phyloP scores from a whole-genome alignment of 30 jellyfish, hydroid and myxozoan genomes.

The Nemopilema nomurai region DNA sequence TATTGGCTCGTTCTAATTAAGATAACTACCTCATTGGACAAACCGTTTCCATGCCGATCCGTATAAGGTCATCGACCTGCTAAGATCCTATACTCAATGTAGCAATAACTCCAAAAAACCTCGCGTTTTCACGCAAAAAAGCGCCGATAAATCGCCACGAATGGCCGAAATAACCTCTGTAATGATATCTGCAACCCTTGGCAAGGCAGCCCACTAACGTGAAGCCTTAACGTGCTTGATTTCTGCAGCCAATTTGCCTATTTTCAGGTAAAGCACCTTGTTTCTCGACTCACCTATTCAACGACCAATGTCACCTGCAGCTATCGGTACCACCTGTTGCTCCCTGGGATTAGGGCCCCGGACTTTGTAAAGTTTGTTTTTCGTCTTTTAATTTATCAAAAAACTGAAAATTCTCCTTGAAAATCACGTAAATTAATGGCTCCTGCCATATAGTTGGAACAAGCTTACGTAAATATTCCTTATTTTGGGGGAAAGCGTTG shows the following conservation, averaged over 20 bases:
- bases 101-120: slow-evolving; percentile 6
- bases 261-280: not conserved
- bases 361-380: not conserved
- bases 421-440: not conserved
- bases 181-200: not conserved
- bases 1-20: slow-evolving; percentile 59
- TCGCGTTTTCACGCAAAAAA: not conserved
- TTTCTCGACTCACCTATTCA: slow-evolving; percentile 27
- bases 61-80: slow-evolving; percentile 82
- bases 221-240: not conserved
- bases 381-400: not conserved
- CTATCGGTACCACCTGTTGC: slow-evolving; percentile 37
- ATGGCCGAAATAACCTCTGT: not conserved
- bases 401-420: not conserved
- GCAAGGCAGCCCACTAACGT: not conserved
- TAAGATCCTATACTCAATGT: slow-evolving; percentile 33
- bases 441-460: not conserved
- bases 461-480: too few relatives aligned
- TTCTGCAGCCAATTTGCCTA: not conserved
- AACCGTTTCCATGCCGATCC: slow-evolving; percentile 81
- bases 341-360: slow-evolving; percentile 29
- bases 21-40: slow-evolving; percentile 72
- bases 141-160: not conserved
- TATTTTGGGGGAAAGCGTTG: not conserved
- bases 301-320: slow-evolving; percentile 65